Conservation (phyloP, 2,797 vertebrate genomes). For the Bryconaethiops microstoma region DNA sequence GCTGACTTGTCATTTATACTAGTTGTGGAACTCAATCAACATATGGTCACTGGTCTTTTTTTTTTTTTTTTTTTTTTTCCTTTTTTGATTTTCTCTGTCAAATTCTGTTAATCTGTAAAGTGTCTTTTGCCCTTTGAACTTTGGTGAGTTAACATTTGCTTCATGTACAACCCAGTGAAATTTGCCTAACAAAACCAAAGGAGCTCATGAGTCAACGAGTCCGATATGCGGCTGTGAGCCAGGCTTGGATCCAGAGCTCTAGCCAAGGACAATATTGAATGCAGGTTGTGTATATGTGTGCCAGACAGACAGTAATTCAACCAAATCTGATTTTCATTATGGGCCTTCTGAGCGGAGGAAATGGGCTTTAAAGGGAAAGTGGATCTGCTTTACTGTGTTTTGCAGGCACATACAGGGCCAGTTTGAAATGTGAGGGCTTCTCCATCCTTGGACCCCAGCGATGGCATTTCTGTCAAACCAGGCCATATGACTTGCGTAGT, state of each 20-base stretch:
- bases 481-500: background rate
- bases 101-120: background rate
- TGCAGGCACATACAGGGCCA: background rate
- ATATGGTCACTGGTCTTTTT: background rate
- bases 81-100: background rate
- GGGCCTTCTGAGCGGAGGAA: constrained; percentile 57
- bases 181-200: background rate
- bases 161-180: background rate
- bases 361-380: constrained; percentile 46
- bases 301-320: constrained; percentile 64
- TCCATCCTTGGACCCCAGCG: background rate
- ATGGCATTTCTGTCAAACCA: background rate
- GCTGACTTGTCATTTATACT: background rate
- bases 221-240: constrained; percentile 23
- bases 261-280: constrained; percentile 68
- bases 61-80: background rate
- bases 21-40: background rate
- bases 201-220: constrained; percentile 42
- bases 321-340: constrained; percentile 70
- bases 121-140: background rate
- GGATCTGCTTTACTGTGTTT: constrained; percentile 46
- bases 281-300: constrained; percentile 58
- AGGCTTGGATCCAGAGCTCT: constrained; percentile 43
- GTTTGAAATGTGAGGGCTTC: background rate
- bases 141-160: background rate